Conservation (phyloP, 92 coral and sea anemone genomes). For the Diadumene lineata region DNA sequence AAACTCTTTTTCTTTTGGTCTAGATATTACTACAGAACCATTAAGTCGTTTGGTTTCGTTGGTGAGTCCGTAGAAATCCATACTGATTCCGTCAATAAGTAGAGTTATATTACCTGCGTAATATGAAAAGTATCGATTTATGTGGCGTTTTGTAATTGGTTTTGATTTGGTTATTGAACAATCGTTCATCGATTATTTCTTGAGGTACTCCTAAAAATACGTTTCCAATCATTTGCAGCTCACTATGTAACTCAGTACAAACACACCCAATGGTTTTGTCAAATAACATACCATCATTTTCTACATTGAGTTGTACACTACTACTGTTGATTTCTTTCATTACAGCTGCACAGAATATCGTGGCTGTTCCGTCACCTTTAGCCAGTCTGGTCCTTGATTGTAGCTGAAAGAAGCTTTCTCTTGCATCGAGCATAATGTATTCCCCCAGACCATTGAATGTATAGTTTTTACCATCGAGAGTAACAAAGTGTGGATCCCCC, state of each 20-base stretch:
- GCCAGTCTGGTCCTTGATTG: constrained; percentile 60
- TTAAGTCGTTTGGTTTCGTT: constrained; percentile 23
- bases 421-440: constrained; percentile 48
- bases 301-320: constrained; percentile 37
- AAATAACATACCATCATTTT: constrained; percentile 32
- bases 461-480: constrained; percentile 48
- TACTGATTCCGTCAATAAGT: constrained; percentile 30
- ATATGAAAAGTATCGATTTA: neutral
- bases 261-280: too few species aligned
- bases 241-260: too few species aligned
- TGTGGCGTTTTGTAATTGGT: neutral
- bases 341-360: constrained; percentile 60
- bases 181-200: neutral
- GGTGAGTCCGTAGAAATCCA: constrained; percentile 23
- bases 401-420: constrained; percentile 38
- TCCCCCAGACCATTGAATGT: constrained; percentile 62
- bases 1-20: constrained; percentile 38
- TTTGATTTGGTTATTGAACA: too few species aligned
- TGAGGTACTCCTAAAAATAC: neutral
- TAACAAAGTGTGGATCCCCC: constrained; percentile 68
- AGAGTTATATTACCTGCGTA: constrained; percentile 46
- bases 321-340: constrained; percentile 44
- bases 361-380: constrained; percentile 59
- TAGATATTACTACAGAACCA: constrained; percentile 43
- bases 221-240: too few species aligned